Percentiles rank a stretch among this genome's conserved stretches.
Conservation (phyloP, 2,797 vertebrate genomes). For the Cryptoblepharus egeriae region DNA sequence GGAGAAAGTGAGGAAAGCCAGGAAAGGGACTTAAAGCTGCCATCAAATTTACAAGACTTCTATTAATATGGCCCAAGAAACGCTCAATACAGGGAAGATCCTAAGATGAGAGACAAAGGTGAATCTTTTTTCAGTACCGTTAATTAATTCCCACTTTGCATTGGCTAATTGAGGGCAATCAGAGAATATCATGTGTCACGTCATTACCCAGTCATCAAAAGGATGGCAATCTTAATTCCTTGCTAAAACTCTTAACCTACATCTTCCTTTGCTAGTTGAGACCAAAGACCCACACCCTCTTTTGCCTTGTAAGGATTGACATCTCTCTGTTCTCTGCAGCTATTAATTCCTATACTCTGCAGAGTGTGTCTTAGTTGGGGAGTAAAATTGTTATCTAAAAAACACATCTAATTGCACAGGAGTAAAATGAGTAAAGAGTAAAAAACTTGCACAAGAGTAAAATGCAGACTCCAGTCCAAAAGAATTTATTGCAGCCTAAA, state of each 20-base stretch:
- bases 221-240: slow-evolving; percentile 64
- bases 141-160: slow-evolving; percentile 86
- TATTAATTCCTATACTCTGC: slow-evolving; percentile 25
- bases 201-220: slow-evolving; percentile 74
- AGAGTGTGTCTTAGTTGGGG: neutral
- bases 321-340: slow-evolving; percentile 44
- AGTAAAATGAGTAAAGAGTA: too few relatives aligned
- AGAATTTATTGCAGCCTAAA: neutral
- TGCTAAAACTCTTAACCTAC: slow-evolving; percentile 69
- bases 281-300: slow-evolving; percentile 45
- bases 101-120: slow-evolving; percentile 77
- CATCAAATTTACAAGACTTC: slow-evolving; percentile 62
- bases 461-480: neutral
- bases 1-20: slow-evolving; percentile 1
- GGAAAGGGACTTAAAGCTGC: neutral
- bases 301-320: slow-evolving; percentile 40
- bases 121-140: slow-evolving; percentile 74
- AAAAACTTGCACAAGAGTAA: too few relatives aligned
- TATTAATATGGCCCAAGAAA: slow-evolving; percentile 67
- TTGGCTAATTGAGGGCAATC: slow-evolving; percentile 86
- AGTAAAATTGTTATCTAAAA: neutral
- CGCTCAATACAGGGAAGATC: slow-evolving; percentile 66
- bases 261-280: slow-evolving; percentile 49
- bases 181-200: slow-evolving; percentile 77
- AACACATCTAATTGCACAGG: neutral